Conservation (phyloP, 2,797 vertebrate genomes). For the Siniperca obscura region DNA sequence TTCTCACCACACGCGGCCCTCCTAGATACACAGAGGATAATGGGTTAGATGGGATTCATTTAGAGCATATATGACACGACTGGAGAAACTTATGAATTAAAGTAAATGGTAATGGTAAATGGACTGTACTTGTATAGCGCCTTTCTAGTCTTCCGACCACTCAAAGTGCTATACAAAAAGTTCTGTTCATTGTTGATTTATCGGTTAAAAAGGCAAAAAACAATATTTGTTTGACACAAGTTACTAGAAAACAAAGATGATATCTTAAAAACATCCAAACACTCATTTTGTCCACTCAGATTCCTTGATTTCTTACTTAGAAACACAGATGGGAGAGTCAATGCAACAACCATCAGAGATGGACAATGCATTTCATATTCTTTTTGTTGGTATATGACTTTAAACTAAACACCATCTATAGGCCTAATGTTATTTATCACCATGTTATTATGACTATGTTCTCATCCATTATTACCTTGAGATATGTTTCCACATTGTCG, state of each 20-base stretch:
- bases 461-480: background rate
- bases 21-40: conserved; percentile 13
- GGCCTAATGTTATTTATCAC: too few relatives aligned
- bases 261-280: background rate
- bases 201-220: background rate
- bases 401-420: background rate
- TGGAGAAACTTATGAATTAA: background rate
- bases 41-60: conserved; percentile 18
- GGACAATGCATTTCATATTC: background rate
- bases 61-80: background rate
- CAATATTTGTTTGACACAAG: background rate
- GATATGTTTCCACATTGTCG: background rate
- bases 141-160: too few relatives aligned
- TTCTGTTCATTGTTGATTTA: background rate
- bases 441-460: background rate
- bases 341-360: background rate
- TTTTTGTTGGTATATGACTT: background rate
- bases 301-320: background rate
- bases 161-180: too few relatives aligned
- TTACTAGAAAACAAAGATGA: background rate
- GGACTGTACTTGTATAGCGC: too few relatives aligned
- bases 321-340: background rate
- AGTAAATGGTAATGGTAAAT: background rate
- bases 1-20: conserved; percentile 49
- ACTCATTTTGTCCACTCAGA: background rate